These are phyloP conservation scores for Lycophotia porphyrea DNA, from an alignment of 2,888 invertebrate species.

Conservation along the genomic window DNA sequence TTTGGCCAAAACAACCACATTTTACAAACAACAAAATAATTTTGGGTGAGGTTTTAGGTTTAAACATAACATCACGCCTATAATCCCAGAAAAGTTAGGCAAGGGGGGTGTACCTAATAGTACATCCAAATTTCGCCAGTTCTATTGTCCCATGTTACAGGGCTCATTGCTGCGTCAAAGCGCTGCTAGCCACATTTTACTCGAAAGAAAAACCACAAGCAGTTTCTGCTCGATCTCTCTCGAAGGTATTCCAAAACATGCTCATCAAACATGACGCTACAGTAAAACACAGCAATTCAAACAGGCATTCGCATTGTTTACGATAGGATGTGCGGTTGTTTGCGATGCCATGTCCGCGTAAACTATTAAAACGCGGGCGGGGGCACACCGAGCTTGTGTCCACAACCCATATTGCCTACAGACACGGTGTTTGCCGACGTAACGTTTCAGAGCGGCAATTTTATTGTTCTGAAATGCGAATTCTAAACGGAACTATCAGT, in stretches of 20 bases:
- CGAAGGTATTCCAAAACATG: constrained; percentile 9
- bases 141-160: background rate
- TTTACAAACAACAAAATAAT: background rate
- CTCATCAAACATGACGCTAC: constrained; percentile 22
- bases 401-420: constrained; percentile 20
- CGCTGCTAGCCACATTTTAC: background rate
- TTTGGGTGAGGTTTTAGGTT: background rate
- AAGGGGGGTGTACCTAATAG: background rate
- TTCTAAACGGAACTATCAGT: background rate
- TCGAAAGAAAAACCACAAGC: background rate
- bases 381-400: constrained; percentile 19
- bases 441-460: background rate
- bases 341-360: constrained; percentile 38
- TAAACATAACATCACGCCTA: background rate
- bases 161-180: background rate
- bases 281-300: constrained; percentile 33
- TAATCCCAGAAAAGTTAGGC: background rate
- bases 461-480: background rate
- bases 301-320: constrained; percentile 42
- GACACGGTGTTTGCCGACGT: constrained; percentile 19
- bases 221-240: background rate
- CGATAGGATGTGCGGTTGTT: constrained; percentile 44
- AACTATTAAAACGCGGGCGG: constrained; percentile 41
- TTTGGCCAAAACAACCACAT: background rate
- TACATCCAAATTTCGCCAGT: background rate